phyloP scores from a whole-genome alignment of 2,888 invertebrate species.

The Metacarcinus magister region DNA sequence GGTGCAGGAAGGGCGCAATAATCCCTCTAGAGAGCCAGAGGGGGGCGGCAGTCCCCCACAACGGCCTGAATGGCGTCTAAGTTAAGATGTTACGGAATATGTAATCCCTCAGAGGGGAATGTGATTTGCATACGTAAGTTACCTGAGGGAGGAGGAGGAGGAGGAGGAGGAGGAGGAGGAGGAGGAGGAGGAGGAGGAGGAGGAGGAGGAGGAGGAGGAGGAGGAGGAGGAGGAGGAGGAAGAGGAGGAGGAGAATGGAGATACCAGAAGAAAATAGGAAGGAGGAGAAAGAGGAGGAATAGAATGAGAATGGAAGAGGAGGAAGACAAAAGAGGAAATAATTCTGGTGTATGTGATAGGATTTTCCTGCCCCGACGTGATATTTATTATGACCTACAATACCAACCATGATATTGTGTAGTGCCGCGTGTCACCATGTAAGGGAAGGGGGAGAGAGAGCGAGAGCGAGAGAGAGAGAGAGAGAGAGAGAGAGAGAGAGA shows the following conservation, averaged over 20 bases:
- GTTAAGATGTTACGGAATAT: conserved; percentile 71
- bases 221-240: not conserved
- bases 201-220: not conserved
- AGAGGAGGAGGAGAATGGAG: not conserved
- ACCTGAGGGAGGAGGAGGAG: conserved; percentile 41
- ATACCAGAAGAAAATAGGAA: not conserved
- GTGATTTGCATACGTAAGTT: conserved; percentile 62
- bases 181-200: not conserved
- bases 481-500: not conserved
- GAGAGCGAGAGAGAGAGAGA: not conserved
- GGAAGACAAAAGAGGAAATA: not conserved
- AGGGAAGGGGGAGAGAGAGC: not conserved
- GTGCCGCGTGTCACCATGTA: not conserved
- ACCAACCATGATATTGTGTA: too few species aligned
- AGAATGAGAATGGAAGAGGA: not conserved
- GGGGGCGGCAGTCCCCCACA: not conserved
- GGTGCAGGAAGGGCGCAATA: not conserved
- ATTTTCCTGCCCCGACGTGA: not conserved
- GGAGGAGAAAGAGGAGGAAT: not conserved
- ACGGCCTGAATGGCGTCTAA: conserved; percentile 1
- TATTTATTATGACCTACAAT: too few species aligned
- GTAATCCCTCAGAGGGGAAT: conserved; percentile 66
- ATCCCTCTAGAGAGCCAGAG: not conserved
- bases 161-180: conserved; percentile 11
- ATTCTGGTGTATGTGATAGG: not conserved